These are phyloP conservation scores for Strigops habroptila DNA, from an alignment of 2,113 vertebrate genomes.

Conservation along the genomic window DNA sequence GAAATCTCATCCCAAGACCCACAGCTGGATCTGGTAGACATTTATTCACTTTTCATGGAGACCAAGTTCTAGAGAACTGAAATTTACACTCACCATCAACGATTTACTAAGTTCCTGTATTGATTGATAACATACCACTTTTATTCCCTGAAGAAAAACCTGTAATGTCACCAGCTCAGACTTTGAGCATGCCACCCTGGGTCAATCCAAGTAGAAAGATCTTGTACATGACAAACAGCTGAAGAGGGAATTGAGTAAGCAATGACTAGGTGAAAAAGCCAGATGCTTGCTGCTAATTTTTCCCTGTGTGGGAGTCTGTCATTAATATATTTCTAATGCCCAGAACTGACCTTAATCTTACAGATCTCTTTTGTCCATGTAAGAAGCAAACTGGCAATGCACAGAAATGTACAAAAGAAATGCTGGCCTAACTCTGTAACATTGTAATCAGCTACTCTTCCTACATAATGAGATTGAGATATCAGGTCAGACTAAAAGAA, in stretches of 20 bases:
- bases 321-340: background rate
- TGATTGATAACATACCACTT: background rate
- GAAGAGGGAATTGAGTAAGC: background rate
- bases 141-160: background rate
- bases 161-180: background rate
- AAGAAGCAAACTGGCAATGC: background rate
- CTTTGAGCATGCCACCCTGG: fast-evolving
- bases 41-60: background rate
- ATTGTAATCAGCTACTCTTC: background rate
- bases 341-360: background rate
- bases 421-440: background rate
- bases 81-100: background rate
- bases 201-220: background rate
- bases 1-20: background rate
- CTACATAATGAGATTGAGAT: fast-evolving
- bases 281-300: background rate
- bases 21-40: background rate
- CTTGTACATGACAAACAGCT: background rate
- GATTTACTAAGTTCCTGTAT: background rate
- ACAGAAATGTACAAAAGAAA: background rate
- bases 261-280: background rate
- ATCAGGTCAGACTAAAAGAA: background rate
- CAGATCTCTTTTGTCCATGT: background rate
- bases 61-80: background rate
- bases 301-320: background rate